phyloP scores from a whole-genome alignment of 2,797 vertebrate species.

The Emydoidea blandingii region DNA sequence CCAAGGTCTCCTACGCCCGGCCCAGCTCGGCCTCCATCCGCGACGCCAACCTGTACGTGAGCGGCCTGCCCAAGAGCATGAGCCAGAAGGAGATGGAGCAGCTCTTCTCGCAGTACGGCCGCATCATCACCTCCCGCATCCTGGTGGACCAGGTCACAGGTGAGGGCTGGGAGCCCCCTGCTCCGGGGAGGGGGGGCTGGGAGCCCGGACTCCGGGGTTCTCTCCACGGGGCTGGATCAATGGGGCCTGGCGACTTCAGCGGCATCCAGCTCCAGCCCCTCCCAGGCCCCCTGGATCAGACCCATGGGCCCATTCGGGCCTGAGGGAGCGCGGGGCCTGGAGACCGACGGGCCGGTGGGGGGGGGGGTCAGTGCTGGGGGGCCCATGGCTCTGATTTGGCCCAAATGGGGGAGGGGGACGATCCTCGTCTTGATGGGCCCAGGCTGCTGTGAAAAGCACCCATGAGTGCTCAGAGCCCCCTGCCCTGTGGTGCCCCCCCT shows the following conservation, averaged over 20 bases:
- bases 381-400: background rate
- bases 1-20: conserved; percentile 93
- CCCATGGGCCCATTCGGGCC: too few relatives aligned
- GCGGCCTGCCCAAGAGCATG: conserved; percentile 96
- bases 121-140: conserved; percentile 97
- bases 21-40: conserved; percentile 97
- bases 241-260: too few relatives aligned
- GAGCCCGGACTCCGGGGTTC: accelerated
- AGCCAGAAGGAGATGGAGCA: conserved; percentile 98
- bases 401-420: background rate
- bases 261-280: too few relatives aligned
- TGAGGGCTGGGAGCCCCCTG: background rate
- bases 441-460: background rate
- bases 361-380: background rate
- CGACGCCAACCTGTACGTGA: conserved; percentile 96
- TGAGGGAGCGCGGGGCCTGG: too few relatives aligned
- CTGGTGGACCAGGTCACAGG: conserved; percentile 93
- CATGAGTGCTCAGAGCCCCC: background rate
- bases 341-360: background rate
- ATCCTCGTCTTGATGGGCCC: too few relatives aligned
- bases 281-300: background rate
- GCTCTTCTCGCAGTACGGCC: conserved; percentile 95
- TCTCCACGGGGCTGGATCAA: background rate
- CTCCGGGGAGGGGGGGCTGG: background rate
- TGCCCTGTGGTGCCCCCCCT: too few relatives aligned